Evolutionary conservation across 2,113 vertebrate species (phyloP).

Genomic region (human (Homo sapiens)): DNA sequence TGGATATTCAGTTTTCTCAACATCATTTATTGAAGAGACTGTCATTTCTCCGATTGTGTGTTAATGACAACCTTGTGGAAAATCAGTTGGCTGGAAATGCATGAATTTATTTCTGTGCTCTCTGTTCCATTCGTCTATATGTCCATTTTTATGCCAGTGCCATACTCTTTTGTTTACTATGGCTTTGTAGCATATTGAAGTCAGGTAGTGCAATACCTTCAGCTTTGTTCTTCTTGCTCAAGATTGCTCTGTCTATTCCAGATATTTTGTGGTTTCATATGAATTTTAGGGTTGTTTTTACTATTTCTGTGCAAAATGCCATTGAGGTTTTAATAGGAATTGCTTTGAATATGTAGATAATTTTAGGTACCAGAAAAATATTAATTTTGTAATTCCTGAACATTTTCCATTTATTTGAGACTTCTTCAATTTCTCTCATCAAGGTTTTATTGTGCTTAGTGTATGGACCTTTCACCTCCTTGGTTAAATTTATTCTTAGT

Average conservation of each 20-base stretch:
- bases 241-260: not conserved
- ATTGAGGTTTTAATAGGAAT: not conserved
- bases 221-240: not conserved
- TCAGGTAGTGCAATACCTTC: not conserved
- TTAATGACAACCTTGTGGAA: not conserved
- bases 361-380: not conserved
- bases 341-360: not conserved
- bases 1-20: not conserved
- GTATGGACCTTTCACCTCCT: not conserved
- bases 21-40: not conserved
- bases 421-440: not conserved
- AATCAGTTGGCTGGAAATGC: too few relatives aligned
- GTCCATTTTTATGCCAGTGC: too few relatives aligned
- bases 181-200: not conserved
- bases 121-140: too few relatives aligned
- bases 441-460: not conserved
- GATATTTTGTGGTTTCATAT: too few relatives aligned
- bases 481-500: not conserved
- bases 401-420: not conserved
- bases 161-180: too few relatives aligned
- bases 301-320: not conserved
- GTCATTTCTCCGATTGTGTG: not conserved
- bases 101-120: too few relatives aligned
- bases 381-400: not conserved
- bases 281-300: too few relatives aligned